phyloP scores from a whole-genome alignment of 2,113 vertebrate species.

The Brachyhypopomus gauderio region DNA sequence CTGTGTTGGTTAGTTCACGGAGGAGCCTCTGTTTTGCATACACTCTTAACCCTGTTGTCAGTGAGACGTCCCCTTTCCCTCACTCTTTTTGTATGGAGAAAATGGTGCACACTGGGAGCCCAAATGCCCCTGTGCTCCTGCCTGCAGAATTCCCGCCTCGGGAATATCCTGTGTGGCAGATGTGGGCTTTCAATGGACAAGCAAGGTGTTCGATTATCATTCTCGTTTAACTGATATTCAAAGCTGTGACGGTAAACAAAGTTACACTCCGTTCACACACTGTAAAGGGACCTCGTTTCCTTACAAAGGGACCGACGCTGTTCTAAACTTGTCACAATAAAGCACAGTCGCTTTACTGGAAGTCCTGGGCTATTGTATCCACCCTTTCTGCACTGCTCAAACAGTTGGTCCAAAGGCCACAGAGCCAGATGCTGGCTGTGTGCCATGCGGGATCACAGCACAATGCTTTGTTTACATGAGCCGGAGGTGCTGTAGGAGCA shows the following conservation, averaged over 20 bases:
- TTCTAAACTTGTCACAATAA: background rate
- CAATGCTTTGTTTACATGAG: slow-evolving; percentile 22
- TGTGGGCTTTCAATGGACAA: background rate
- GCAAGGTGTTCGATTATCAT: background rate
- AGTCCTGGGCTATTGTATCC: slow-evolving; percentile 2
- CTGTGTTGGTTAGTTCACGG: background rate
- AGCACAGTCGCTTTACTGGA: slow-evolving; percentile 14
- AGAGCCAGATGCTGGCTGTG: background rate
- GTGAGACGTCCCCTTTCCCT: background rate
- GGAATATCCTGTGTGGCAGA: background rate
- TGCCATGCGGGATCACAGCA: slow-evolving; percentile 31
- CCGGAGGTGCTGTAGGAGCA: slow-evolving; percentile 18
- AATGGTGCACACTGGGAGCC: background rate
- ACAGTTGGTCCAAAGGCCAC: slow-evolving; percentile 39
- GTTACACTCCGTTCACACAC: background rate
- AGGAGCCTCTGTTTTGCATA: background rate
- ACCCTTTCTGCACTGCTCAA: slow-evolving; percentile 25
- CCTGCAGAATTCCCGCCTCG: background rate
- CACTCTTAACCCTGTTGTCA: background rate
- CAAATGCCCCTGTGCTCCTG: background rate
- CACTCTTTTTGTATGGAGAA: background rate
- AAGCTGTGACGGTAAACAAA: background rate
- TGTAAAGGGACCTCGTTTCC: background rate
- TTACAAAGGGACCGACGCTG: background rate
- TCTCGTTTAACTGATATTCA: background rate